Percentiles rank a stretch among this genome's conserved stretches.
phyloP scores from a whole-genome alignment of 2,113 vertebrate species.

The Butorides virescens region DNA sequence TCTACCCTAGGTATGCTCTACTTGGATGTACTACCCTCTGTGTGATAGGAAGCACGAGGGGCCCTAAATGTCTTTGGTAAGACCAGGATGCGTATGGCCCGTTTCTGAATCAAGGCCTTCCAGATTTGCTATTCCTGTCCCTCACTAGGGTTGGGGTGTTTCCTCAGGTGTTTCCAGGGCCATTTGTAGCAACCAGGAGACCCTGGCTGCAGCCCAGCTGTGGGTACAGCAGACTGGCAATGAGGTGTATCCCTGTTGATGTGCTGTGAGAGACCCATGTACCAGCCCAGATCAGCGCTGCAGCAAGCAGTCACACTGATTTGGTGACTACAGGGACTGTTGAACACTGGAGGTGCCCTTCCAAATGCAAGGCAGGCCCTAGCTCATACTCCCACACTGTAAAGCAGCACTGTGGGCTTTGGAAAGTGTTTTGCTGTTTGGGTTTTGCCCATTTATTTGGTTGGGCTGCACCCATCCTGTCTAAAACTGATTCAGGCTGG shows the following conservation, averaged over 20 bases:
- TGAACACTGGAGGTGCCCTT: not conserved
- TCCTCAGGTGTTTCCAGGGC: not conserved
- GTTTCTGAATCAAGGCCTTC: not conserved
- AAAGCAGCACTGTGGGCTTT: not conserved
- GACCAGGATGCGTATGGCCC: not conserved
- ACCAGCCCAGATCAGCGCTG: not conserved
- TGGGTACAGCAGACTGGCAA: not conserved
- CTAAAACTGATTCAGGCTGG: not conserved
- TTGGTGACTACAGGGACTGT: not conserved
- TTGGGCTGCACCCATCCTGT: not conserved
- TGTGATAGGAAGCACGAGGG: not conserved
- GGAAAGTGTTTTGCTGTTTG: not conserved
- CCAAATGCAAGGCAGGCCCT: not conserved
- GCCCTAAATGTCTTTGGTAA: not conserved
- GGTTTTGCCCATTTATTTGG: not conserved
- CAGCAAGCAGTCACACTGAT: rapidly evolving
- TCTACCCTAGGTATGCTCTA: not conserved
- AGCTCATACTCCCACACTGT: not conserved
- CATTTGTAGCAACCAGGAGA: not conserved
- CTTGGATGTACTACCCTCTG: not conserved
- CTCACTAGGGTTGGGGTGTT: not conserved
- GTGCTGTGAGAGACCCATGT: not conserved
- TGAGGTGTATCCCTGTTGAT: not conserved
- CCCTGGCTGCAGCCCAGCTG: not conserved
- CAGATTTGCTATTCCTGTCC: not conserved